Evolutionary conservation across 2,113 vertebrate genomes (phyloP), one percentile per base, ranked within the genome.

Genomic region (Tetraodon nigroviridis): DNA sequence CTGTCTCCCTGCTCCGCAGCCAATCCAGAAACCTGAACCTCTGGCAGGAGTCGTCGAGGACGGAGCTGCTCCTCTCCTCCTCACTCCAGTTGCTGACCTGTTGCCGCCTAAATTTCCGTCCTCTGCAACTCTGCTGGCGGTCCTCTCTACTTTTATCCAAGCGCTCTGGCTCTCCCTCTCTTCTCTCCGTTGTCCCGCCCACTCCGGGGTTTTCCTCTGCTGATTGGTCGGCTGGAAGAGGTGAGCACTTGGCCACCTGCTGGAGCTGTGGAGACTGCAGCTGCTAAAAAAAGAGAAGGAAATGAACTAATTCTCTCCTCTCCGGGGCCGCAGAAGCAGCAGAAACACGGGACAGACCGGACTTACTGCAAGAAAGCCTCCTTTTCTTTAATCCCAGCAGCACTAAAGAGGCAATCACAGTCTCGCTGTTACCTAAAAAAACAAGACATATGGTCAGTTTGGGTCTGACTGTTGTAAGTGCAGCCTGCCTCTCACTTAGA

Each of bases 1-100:
- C 50, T 47, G 60, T 52, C 3, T 49, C 59, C 14, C 62, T 3
- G 15, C 57, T 21, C 49, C 52, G 55, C 61, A 57, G 11, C 15
- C 52, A 51, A 61, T 82, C 82, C 86, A 88, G 84, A 88, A 89
- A 84, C 84, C 68, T 82, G 56, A 58, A 45, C 40, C 19, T 51
- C 49, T 52, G 29, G 41, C 20, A 66, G 53, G 65, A 71, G 60
- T 8, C 42, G 32, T 24, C 27, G 15, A 47, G 54, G 46, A 44
- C 24, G 19, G 46, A 58, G 64, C 10, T 3, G 62, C 51, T 52
- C 12, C 13, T 1, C 58, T 46, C 14, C 21, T 46, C 4, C 22
- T 51, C 21, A 32, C 6, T 40, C 44, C 15, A 6, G 6, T 20
- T 15, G 13, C 24, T 22, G 54, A 73, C 75, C 71, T 77, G 79